These are phyloP conservation scores for Cerastoderma edule DNA, from an alignment of 2,888 invertebrate species.

Conservation along the genomic window DNA sequence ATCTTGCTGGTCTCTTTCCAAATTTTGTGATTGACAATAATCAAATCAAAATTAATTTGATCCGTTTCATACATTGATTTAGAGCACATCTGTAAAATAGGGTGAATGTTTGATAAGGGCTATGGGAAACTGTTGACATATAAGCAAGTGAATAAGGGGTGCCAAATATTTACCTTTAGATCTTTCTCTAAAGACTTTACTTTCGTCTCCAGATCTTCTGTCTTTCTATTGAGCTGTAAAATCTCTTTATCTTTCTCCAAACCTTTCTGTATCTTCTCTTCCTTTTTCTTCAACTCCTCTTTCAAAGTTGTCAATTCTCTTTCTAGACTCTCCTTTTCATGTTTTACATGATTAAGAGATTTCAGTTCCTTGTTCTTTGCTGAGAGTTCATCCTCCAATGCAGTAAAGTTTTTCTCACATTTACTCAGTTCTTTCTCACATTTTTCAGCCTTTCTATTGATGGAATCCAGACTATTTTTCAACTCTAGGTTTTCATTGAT, in stretches of 20 bases:
- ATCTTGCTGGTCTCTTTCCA: too few species aligned
- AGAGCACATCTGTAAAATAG: too few species aligned
- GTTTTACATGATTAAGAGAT: conserved; percentile 39
- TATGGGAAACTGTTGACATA: too few species aligned
- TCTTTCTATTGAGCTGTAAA: conserved; percentile 79
- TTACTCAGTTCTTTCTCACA: conserved; percentile 55
- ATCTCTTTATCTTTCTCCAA: conserved; percentile 54
- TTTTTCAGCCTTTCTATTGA: conserved; percentile 47
- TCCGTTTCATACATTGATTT: too few species aligned
- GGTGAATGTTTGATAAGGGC: too few species aligned
- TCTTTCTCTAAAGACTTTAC: conserved; percentile 83
- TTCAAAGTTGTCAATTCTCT: conserved; percentile 57
- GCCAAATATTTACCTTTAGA: too few species aligned
- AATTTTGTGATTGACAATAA: too few species aligned
- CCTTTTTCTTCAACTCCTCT: conserved; percentile 53
- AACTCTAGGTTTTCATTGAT: conserved; percentile 55
- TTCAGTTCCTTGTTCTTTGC: conserved; percentile 50
- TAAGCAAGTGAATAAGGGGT: too few species aligned
- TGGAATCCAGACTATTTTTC: conserved; percentile 49
- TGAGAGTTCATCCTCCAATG: conserved; percentile 51
- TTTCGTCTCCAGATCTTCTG: conserved; percentile 82
- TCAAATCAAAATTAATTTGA: too few species aligned
- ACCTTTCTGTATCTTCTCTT: conserved; percentile 55
- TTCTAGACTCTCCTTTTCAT: conserved; percentile 64
- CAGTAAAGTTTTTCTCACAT: conserved; percentile 52